These are phyloP conservation scores for Phenganax subtilis DNA, from an alignment of 92 coral and sea anemone genomes.

Conservation along the genomic window DNA sequence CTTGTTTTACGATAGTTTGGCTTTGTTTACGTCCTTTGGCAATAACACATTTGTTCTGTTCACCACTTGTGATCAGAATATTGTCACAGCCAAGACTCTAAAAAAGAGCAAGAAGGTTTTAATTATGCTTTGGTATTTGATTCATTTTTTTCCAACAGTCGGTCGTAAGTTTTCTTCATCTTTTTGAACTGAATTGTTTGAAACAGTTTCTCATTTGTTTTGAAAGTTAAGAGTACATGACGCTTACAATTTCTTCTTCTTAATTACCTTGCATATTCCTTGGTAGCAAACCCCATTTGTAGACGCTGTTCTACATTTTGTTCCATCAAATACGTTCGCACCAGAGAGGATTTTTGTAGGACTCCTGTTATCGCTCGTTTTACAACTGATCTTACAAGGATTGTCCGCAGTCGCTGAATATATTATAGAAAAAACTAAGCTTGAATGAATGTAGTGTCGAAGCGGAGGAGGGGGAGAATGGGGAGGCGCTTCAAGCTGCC, in stretches of 20 bases:
- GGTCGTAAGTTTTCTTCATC: too few species aligned
- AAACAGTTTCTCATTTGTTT: too few species aligned
- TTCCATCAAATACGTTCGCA: neutral
- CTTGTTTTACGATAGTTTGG: neutral
- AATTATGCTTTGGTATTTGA: neutral
- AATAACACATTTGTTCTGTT: neutral
- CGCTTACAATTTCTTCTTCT: neutral
- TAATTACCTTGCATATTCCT: conserved; percentile 25
- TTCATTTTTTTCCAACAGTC: neutral
- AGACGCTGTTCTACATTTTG: neutral
- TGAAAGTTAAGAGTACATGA: too few species aligned
- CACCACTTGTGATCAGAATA: neutral
- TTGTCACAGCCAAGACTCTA: conserved; percentile 22
- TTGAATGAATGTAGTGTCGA: too few species aligned
- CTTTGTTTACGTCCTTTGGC: neutral
- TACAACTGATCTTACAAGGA: conserved; percentile 19
- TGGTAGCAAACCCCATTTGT: conserved; percentile 16
- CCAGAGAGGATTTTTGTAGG: neutral
- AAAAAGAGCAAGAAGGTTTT: neutral
- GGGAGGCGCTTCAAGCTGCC: too few species aligned
- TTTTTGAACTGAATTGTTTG: too few species aligned
- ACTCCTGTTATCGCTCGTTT: conserved; percentile 2
- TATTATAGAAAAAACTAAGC: too few species aligned
- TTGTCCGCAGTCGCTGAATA: neutral
- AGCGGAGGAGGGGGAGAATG: neutral